These are phyloP conservation scores for Sigmodon hispidus DNA, from an alignment of 2,113 vertebrate species.

Conservation along the genomic window DNA sequence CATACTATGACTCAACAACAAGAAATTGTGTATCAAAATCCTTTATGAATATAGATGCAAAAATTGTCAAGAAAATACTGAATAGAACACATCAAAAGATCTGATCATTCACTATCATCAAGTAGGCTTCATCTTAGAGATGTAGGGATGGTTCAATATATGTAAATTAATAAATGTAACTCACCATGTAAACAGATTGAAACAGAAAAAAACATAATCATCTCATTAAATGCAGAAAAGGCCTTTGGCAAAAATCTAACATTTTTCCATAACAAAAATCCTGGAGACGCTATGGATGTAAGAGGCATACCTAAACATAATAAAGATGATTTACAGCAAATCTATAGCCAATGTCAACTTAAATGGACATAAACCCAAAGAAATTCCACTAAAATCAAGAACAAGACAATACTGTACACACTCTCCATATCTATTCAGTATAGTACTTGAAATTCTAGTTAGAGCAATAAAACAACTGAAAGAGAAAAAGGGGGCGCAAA, in stretches of 20 bases:
- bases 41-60: not conserved
- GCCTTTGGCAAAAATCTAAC: not conserved
- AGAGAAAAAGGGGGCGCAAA: not conserved
- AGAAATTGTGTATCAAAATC: not conserved
- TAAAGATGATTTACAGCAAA: not conserved
- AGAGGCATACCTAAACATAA: not conserved
- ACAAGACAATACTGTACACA: not conserved
- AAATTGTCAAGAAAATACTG: not conserved
- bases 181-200: not conserved
- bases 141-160: not conserved
- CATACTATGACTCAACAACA: not conserved
- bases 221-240: not conserved
- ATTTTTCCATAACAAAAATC: not conserved
- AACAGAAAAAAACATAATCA: not conserved
- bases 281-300: not conserved
- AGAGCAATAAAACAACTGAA: not conserved
- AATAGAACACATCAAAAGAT: not conserved
- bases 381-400: not conserved
- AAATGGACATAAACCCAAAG: not conserved
- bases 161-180: not conserved
- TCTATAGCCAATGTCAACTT: not conserved
- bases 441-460: not conserved
- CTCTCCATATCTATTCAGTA: not conserved
- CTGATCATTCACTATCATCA: not conserved
- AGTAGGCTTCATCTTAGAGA: not conserved